Evolutionary conservation across 2,888 invertebrate species (phyloP).

Genomic region (Hanleya hanleyi): DNA sequence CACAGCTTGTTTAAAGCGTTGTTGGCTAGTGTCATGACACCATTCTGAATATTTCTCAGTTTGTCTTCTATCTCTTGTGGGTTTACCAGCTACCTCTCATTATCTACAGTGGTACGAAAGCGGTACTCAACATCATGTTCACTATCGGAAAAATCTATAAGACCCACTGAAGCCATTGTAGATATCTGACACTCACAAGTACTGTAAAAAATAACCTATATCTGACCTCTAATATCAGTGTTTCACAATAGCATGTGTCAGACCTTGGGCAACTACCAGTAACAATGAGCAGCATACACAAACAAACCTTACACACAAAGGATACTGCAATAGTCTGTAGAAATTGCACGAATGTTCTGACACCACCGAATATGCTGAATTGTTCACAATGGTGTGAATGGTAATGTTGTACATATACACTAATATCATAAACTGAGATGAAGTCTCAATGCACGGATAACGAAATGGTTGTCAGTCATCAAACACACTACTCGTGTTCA

Average conservation of each 20-base stretch:
- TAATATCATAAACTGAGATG: too few species aligned
- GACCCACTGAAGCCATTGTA: background rate
- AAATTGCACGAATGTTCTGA: too few species aligned
- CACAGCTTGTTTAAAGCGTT: background rate
- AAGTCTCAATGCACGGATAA: too few species aligned
- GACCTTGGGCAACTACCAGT: background rate
- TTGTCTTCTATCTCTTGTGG: background rate
- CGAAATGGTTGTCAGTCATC: too few species aligned
- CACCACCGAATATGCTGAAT: too few species aligned
- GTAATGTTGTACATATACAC: too few species aligned
- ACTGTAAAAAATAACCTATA: background rate
- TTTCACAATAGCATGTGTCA: background rate
- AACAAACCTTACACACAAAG: too few species aligned
- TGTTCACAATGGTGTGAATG: too few species aligned
- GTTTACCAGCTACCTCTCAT: background rate
- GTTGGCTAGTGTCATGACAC: background rate
- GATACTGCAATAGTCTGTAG: too few species aligned
- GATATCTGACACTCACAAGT: too few species aligned
- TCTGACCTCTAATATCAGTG: background rate
- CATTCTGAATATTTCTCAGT: constrained; percentile 2
- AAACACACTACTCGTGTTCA: too few species aligned
- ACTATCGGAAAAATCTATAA: background rate
- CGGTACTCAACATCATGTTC: background rate
- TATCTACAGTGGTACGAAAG: background rate
- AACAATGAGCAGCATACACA: background rate